Evolutionary conservation across 2,888 invertebrate species (phyloP), one percentile per base, ranked within the genome.

Genomic region (Agrochola lota): DNA sequence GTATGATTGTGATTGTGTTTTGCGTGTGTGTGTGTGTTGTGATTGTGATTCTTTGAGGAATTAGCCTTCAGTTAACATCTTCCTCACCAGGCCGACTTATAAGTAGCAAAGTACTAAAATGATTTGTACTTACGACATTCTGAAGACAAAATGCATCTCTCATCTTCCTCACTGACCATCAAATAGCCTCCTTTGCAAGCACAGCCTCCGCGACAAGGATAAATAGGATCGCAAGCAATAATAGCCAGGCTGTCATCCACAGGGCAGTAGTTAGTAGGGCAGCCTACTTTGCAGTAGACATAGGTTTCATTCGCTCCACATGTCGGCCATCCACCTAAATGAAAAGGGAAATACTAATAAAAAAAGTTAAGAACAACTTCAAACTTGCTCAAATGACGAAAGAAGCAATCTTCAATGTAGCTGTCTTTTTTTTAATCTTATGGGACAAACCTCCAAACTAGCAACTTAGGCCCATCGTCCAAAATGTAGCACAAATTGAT

Each of bases 171-270:
- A 40, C 75, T 81, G n/a, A 60, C 20, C 12, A 86, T 86, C 43
- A 88, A 79, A 77, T 93, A 90, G 57, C 91, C 90, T n/a, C 26
- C 55, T 64, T 88, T 83, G 76, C 94, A 94, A 11, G 73, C 71
- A 74, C 94, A 95, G 0, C 94, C 94, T 46, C 91, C 89, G 4
- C 82, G 88, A 20, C 94, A 94, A 0, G 91, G 92, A 30, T 74
- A 81, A 0, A 90, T 83, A 0, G 87, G 89, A 8, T 81, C 84
- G 52, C 95, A 95, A 1, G 87, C 90, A 8, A 92, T 69, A 0
- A 87, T 81, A 0, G 26, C 88, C 6, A 77, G 85, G 4, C 71
- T 88, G n/a, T 94, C 93, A 49, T 89, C 79, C 0, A 26, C 78
- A 4, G 94, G 94, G 69, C 94, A 94, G 63, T 89, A 88, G 75